Percentiles rank a stretch among this genome's conserved stretches.
phyloP scores from a whole-genome alignment of 2,113 vertebrate genomes.

The Natator depressus region DNA sequence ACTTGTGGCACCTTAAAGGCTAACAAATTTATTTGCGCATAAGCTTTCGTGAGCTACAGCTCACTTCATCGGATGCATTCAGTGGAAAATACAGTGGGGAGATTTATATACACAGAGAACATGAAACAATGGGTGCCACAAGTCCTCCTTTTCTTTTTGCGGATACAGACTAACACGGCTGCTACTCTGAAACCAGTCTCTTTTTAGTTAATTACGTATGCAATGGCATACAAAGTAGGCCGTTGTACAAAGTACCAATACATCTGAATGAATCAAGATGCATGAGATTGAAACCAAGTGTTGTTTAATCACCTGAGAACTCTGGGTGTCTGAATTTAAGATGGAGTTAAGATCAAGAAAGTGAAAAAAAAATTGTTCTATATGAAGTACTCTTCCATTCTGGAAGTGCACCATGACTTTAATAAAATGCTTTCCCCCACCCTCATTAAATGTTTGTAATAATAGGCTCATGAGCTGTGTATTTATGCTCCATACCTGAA shows the following conservation, averaged over 20 bases:
- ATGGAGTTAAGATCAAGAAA: background rate
- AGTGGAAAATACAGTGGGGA: no score
- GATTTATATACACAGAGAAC: no score
- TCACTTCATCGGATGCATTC: no score
- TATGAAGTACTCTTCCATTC: background rate
- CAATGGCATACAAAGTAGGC: background rate
- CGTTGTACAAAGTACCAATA: background rate
- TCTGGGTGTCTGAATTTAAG: background rate
- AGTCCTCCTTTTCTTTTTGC: no score
- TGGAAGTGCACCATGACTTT: no score
- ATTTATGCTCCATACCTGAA: background rate
- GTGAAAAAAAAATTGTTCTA: background rate
- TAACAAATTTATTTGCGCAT: no score
- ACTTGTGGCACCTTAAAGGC: no score
- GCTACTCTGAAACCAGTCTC: background rate
- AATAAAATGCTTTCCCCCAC: no score
- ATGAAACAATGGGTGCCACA: no score
- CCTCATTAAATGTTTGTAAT: background rate
- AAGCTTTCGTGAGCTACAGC: no score
- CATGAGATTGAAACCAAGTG: background rate
- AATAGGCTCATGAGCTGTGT: background rate
- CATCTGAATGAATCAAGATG: background rate
- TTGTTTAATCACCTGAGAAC: background rate
- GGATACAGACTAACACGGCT: no score
- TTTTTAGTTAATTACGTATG: background rate